phyloP scores from a whole-genome alignment of 2,797 vertebrate genomes.

The Telmatherina bonti region DNA sequence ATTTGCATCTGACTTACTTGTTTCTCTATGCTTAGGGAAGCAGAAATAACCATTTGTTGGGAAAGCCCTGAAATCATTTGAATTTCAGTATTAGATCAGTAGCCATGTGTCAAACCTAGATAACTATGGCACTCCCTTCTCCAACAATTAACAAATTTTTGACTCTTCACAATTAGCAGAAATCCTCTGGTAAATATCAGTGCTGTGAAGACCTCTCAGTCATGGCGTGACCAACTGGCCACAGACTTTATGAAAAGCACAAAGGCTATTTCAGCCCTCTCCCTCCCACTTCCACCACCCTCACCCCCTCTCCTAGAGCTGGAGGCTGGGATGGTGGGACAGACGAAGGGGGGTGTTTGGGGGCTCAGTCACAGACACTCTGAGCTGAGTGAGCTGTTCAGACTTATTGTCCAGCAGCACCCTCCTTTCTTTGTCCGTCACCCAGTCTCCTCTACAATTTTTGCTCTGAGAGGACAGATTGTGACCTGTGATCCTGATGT shows the following conservation, averaged over 20 bases:
- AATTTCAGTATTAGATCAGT: not conserved
- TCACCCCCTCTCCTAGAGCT: conserved; percentile 26
- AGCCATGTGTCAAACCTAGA: conserved; percentile 2
- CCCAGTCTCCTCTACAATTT: conserved; percentile 33
- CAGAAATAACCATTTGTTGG: not conserved
- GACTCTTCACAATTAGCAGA: conserved; percentile 24
- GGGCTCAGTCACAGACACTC: conserved; percentile 70
- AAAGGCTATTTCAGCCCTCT: conserved; percentile 59
- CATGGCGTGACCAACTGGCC: conserved; percentile 39
- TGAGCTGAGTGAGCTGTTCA: conserved; percentile 76
- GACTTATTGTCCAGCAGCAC: conserved; percentile 72
- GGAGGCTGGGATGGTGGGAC: conserved; percentile 55
- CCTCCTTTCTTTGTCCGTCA: conserved; percentile 71
- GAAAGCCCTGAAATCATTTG: not conserved
- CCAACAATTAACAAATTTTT: conserved; percentile 21
- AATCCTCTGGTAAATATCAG: conserved; percentile 20
- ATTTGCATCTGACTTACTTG: not conserved
- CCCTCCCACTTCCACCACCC: conserved; percentile 17
- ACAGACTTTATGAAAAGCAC: conserved; percentile 63
- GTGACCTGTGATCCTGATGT: conserved; percentile 27
- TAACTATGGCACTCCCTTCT: not conserved
- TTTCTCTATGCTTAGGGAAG: not conserved
- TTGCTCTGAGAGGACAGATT: conserved; percentile 40
- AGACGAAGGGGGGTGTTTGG: conserved; percentile 44
- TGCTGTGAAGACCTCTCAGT: conserved; percentile 38